phyloP scores from a whole-genome alignment of 1,140 invertebrate species.

The Oncopodura yosiiana region DNA sequence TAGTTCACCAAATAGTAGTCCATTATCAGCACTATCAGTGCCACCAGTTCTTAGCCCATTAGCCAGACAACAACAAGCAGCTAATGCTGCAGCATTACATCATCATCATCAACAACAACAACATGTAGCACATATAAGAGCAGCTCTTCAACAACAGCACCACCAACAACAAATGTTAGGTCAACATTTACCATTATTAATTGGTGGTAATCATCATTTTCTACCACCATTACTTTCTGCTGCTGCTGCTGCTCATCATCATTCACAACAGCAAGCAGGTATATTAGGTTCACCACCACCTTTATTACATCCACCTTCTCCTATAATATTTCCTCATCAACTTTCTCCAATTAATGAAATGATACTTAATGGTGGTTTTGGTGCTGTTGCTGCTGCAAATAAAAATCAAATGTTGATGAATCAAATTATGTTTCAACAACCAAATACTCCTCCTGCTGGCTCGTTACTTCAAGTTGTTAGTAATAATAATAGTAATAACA shows the following conservation, averaged over 20 bases:
- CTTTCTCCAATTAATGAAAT: slow-evolving; percentile 39
- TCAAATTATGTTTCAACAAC: too few species aligned
- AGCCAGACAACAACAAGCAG: slow-evolving; percentile 13
- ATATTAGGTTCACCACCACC: slow-evolving; percentile 31
- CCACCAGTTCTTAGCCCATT: slow-evolving; percentile 3
- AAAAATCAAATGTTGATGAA: too few species aligned
- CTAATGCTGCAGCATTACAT: slow-evolving; percentile 23
- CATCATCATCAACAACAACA: slow-evolving; percentile 35
- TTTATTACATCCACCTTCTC: slow-evolving; percentile 24
- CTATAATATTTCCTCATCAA: slow-evolving; percentile 44
- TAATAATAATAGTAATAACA: too few species aligned
- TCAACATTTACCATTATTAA: too few species aligned
- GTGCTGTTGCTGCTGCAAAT: too few species aligned
- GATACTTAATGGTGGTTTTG: slow-evolving; percentile 35
- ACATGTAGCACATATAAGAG: slow-evolving; percentile 40
- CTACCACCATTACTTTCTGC: slow-evolving; percentile 32
- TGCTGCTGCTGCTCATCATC: slow-evolving; percentile 28
- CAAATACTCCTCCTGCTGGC: too few species aligned
- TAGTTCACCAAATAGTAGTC: slow-evolving; percentile 29
- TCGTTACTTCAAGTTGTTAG: too few species aligned
- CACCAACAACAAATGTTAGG: too few species aligned
- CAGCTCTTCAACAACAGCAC: slow-evolving; percentile 43
- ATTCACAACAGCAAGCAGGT: slow-evolving; percentile 11
- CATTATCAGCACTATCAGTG: slow-evolving; percentile 3
- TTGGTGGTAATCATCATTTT: slow-evolving; percentile 15